Evolutionary conservation across 1,140 invertebrate species (phyloP).

Genomic region (Calephelis nemesis): DNA sequence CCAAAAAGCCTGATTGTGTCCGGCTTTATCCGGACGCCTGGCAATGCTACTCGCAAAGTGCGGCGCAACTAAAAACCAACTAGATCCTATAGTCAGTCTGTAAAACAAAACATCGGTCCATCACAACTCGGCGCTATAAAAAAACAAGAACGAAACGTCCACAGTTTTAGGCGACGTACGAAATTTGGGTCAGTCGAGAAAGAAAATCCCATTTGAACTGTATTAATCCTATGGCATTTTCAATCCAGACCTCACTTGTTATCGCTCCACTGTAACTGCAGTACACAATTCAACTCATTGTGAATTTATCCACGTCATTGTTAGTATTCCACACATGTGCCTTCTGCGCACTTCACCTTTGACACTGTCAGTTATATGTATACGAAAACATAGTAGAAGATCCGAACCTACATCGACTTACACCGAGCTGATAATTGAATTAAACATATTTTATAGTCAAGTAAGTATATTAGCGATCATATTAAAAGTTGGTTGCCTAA

Average conservation of each 20-base stretch:
- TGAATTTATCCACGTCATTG: conserved; percentile 14
- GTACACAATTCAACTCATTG: conserved; percentile 12
- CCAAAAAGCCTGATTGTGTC: too few relatives aligned
- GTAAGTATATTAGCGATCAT: too few relatives aligned
- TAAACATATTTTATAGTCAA: too few relatives aligned
- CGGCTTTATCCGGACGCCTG: too few relatives aligned
- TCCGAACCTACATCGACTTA: too few relatives aligned
- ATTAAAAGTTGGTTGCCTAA: too few relatives aligned
- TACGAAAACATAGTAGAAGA: too few relatives aligned
- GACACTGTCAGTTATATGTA: neutral
- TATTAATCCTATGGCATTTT: conserved; percentile 47
- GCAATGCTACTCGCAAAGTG: too few relatives aligned
- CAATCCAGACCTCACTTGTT: conserved; percentile 40
- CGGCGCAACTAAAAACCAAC: conserved; percentile 3
- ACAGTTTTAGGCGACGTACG: conserved; percentile 1
- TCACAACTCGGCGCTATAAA: too few relatives aligned
- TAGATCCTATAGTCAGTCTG: neutral
- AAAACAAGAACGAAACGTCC: too few relatives aligned
- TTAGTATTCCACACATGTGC: neutral
- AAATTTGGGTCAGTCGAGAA: conserved; percentile 37
- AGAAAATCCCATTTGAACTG: conserved; percentile 43
- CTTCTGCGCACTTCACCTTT: neutral
- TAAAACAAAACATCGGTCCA: too few relatives aligned
- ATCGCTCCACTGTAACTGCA: conserved; percentile 1
- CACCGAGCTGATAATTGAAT: too few relatives aligned